Evolutionary conservation across 2,888 invertebrate species (phyloP).

Genomic region (Griposia aprilina): DNA sequence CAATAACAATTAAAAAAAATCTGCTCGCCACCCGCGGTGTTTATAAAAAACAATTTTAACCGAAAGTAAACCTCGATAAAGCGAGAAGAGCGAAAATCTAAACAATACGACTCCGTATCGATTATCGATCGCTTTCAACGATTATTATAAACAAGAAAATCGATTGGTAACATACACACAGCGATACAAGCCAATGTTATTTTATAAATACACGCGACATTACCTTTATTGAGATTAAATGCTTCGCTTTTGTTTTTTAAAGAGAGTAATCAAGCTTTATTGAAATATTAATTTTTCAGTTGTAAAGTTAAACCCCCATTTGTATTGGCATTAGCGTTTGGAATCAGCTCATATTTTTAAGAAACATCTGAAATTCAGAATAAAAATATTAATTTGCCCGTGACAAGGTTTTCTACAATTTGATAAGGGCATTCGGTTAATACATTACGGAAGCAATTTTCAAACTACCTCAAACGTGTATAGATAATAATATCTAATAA

Average conservation of each 20-base stretch:
- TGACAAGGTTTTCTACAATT: not conserved
- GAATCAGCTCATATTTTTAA: not conserved
- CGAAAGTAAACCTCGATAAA: slow-evolving; percentile 82
- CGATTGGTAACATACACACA: slow-evolving; percentile 81
- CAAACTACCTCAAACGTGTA: not conserved
- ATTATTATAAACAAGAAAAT: slow-evolving; percentile 85
- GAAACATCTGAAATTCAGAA: not conserved
- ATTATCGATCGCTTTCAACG: slow-evolving; percentile 73
- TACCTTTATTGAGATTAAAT: slow-evolving; percentile 58
- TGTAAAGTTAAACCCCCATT: not conserved
- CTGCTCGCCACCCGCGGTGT: slow-evolving; percentile 72
- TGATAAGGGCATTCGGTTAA: no score
- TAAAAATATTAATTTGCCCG: not conserved
- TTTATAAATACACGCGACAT: slow-evolving; percentile 73
- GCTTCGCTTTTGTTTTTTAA: slow-evolving; percentile 37
- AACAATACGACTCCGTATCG: slow-evolving; percentile 71
- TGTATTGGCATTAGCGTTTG: not conserved
- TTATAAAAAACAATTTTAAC: slow-evolving; percentile 81
- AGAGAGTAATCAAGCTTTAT: slow-evolving; percentile 24
- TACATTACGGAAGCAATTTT: not conserved
- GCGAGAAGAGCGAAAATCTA: slow-evolving; percentile 77
- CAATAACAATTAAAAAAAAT: slow-evolving; percentile 67
- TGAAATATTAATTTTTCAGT: not conserved
- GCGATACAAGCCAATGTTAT: slow-evolving; percentile 67
- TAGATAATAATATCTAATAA: not conserved